phyloP scores from a whole-genome alignment of 2,113 vertebrate genomes.

The Poecile atricapillus region DNA sequence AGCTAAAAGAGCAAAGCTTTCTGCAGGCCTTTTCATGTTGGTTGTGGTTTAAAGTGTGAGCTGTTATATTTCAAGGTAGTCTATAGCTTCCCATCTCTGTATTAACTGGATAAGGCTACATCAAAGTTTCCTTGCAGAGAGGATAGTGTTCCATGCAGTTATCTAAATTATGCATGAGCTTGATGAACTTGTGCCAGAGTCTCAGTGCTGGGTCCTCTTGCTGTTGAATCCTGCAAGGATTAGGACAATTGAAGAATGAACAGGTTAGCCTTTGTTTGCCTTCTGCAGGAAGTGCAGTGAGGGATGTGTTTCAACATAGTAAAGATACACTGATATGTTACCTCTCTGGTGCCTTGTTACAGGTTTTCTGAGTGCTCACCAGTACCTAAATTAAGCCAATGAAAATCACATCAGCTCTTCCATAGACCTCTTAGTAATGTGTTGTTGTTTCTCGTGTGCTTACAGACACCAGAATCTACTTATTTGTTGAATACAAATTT shows the following conservation, averaged over 20 bases:
- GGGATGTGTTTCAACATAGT: background rate
- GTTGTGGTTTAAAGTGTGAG: background rate
- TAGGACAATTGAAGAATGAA: background rate
- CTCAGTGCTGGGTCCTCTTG: background rate
- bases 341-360: background rate
- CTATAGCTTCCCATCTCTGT: background rate
- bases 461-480: background rate
- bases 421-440: background rate
- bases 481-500: background rate
- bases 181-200: background rate
- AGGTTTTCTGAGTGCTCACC: background rate
- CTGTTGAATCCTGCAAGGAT: background rate
- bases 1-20: background rate
- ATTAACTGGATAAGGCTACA: background rate
- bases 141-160: background rate
- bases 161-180: background rate
- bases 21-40: background rate
- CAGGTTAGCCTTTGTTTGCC: background rate
- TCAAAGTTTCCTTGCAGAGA: background rate
- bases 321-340: fast-evolving
- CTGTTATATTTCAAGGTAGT: background rate
- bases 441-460: background rate
- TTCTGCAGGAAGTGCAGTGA: background rate
- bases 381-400: background rate
- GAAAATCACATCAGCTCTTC: background rate